Evolutionary conservation across 2,888 invertebrate species (phyloP).

Genomic region (Oxytorus armatus): DNA sequence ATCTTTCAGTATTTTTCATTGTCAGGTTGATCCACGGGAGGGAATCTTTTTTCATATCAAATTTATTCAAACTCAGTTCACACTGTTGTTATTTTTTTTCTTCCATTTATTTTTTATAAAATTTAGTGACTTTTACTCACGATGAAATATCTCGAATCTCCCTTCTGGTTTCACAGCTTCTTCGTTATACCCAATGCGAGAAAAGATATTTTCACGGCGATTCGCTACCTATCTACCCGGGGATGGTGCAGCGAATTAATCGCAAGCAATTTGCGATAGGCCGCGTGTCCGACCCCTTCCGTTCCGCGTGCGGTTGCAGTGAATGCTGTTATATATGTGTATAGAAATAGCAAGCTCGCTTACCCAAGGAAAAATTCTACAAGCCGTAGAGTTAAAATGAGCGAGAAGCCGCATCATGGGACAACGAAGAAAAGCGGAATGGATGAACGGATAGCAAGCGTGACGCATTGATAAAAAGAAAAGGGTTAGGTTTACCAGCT

Average conservation of each 20-base stretch:
- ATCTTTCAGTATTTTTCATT: background rate
- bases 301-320: slow-evolving; percentile 57
- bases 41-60: background rate
- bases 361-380: slow-evolving; percentile 40
- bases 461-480: slow-evolving; percentile 58
- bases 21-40: background rate
- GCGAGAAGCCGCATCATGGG: slow-evolving; percentile 44
- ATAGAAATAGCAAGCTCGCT: slow-evolving; percentile 4
- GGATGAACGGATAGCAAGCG: slow-evolving; percentile 44
- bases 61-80: background rate
- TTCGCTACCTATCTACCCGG: slow-evolving; percentile 17
- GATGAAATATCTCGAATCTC: background rate
- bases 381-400: slow-evolving; percentile 63
- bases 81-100: background rate
- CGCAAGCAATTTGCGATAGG: slow-evolving; percentile 52
- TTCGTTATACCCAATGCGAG: too few relatives aligned
- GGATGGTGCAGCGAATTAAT: slow-evolving; percentile 51
- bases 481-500: slow-evolving; percentile 10
- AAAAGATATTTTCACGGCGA: slow-evolving; percentile 12
- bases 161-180: too few relatives aligned
- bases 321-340: slow-evolving; percentile 22
- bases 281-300: slow-evolving; percentile 66
- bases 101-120: too few relatives aligned
- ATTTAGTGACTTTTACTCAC: background rate
- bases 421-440: slow-evolving; percentile 32